phyloP scores from a whole-genome alignment of 1,140 invertebrate species.

The Drosophila virilis region DNA sequence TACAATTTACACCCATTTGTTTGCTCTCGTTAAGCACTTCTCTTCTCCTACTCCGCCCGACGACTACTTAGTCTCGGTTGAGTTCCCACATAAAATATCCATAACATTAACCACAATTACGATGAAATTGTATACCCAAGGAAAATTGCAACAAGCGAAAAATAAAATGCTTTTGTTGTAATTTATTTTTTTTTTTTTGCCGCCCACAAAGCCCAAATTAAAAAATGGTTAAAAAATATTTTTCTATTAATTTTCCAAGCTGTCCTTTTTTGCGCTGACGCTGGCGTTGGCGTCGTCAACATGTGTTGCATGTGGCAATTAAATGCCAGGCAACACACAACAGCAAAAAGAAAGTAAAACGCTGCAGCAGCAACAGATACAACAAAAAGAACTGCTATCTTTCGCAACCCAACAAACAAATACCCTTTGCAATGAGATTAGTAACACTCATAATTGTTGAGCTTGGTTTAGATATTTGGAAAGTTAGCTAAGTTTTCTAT shows the following conservation, averaged over 20 bases:
- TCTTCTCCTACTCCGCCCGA: neutral
- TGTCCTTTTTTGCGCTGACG: conserved; percentile 42
- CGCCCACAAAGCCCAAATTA: conserved; percentile 71
- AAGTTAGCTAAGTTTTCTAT: too few relatives aligned
- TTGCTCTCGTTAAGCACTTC: neutral
- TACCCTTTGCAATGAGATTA: too few relatives aligned
- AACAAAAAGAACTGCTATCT: conserved; percentile 15
- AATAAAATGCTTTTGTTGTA: conserved; percentile 39
- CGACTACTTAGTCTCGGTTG: conserved; percentile 8
- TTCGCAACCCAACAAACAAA: too few relatives aligned
- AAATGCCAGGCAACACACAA: conserved; percentile 62
- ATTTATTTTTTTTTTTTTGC: conserved; percentile 15
- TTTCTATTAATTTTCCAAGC: conserved; percentile 71
- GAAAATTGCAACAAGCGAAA: conserved; percentile 33
- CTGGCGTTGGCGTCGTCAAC: conserved; percentile 59
- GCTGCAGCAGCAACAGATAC: conserved; percentile 13
- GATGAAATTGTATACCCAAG: conserved; percentile 60
- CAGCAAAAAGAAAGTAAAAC: conserved; percentile 51
- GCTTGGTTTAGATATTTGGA: too few relatives aligned
- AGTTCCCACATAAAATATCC: conserved; percentile 76
- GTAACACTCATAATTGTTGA: too few relatives aligned
- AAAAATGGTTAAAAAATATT: conserved; percentile 71
- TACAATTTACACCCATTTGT: conserved; percentile 4
- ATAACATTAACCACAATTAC: conserved; percentile 78
- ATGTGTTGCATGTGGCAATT: conserved; percentile 62